Base-by-base conservation (phyloP, 2,888 invertebrate genomes). In the Zygogramma bicolorata region DNA sequence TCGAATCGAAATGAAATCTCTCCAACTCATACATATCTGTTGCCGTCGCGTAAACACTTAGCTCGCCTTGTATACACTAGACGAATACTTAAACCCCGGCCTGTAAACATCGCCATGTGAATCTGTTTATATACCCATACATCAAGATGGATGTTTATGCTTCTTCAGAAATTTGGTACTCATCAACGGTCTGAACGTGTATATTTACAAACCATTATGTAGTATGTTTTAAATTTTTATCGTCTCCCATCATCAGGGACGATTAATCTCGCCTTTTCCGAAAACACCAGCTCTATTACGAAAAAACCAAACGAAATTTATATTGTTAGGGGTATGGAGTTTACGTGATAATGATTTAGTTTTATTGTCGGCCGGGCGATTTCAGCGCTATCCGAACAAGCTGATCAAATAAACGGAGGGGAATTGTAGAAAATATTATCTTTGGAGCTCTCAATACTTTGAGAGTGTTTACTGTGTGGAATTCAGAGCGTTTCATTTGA, bases 11-110 rank as follows among this genome's bases (percentile, higher is more conserved):
- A 65, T 25, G 18, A 22, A 57, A 83, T 82, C 82, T 82, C 81
- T 82, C 80, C 80, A 82, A 79, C 79, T 83, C 83, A 83, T 84
- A 84, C 83, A 85, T 81, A 81, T 84, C 84, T 85, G 85, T 85
- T 85, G 85, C 81, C 81, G 82, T 85, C 81, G 71, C 81, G 80
- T 82, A 85, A 85, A 85, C 84, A 85, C 85, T 85, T 84, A 84
- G 83, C 81, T 79, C 79, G 79, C 80, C 77, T 78, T 84, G 84
- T 84, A 82, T 85, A 86, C 81, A 86, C 85, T 85, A 85, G 84
- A 83, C 81, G 79, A 85, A 85, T 84, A 85, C 85, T 86, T 84
- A 84, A 84, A 84, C 79, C 81, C 78, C 79, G 82, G 83, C 82
- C 82, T 84, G 84, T 85, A 86, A 86, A 86, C 86, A 80, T 79